A percentile compares a stretch with the other conserved stretches of the same genome.
These are phyloP conservation scores for Blastobasis lacticolella DNA, from an alignment of 2,888 invertebrate genomes.

Conservation along the genomic window DNA sequence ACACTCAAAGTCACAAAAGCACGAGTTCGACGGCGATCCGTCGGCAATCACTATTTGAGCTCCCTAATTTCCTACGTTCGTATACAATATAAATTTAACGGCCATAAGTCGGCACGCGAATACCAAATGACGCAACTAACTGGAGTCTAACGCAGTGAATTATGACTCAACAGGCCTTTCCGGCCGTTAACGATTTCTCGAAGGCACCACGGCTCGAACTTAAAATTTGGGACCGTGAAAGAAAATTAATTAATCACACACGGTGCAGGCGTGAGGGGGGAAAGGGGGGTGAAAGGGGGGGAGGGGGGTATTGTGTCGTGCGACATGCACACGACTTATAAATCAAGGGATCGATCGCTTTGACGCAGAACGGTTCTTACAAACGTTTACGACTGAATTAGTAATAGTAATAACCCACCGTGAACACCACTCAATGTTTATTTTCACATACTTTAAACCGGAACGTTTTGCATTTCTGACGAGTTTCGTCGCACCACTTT, in stretches of 20 bases:
- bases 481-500: too few species aligned
- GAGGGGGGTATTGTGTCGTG: slow-evolving; percentile 2
- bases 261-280: slow-evolving; percentile 28
- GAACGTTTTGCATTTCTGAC: too few species aligned
- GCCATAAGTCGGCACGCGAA: slow-evolving; percentile 62
- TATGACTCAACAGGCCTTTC: slow-evolving; percentile 67
- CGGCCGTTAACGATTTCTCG: slow-evolving; percentile 59
- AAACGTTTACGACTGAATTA: too few species aligned
- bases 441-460: too few species aligned
- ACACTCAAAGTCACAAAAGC: too few species aligned
- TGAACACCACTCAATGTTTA: not conserved
- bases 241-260: slow-evolving; percentile 69
- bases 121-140: slow-evolving; percentile 59
- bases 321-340: slow-evolving; percentile 3
- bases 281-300: slow-evolving; percentile 12
- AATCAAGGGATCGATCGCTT: not conserved
- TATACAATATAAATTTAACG: slow-evolving; percentile 62
- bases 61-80: slow-evolving; percentile 64
- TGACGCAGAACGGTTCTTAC: too few species aligned
- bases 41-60: slow-evolving; percentile 55
- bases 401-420: too few species aligned
- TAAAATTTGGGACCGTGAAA: slow-evolving; percentile 59
- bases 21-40: slow-evolving; percentile 41
- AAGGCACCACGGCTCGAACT: slow-evolving; percentile 32
- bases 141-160: slow-evolving; percentile 58